phyloP scores from a whole-genome alignment of 1,140 invertebrate genomes.

The Acyrthosiphon pisum region DNA sequence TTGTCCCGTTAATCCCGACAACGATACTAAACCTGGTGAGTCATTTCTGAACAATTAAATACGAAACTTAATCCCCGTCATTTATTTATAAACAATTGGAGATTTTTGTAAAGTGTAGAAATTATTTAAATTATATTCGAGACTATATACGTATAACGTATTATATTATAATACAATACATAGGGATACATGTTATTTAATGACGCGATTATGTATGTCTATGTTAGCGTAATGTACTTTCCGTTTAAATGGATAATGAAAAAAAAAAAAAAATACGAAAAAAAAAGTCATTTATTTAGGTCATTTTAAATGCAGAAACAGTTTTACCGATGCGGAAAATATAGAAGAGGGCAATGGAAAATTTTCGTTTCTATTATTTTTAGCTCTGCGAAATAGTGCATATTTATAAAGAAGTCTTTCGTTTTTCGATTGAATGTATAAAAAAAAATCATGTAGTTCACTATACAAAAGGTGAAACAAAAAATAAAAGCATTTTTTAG shows the following conservation, averaged over 20 bases:
- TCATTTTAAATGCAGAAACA: background rate
- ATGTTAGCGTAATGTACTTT: background rate
- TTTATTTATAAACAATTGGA: conserved; percentile 1
- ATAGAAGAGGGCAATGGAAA: background rate
- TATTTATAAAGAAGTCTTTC: background rate
- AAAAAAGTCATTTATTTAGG: background rate
- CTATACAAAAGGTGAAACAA: background rate
- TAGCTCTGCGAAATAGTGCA: background rate
- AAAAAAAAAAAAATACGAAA: background rate
- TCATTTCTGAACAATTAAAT: conserved; percentile 3
- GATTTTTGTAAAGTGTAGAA: background rate
- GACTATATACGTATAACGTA: background rate
- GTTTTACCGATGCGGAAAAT: background rate
- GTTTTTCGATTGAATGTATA: conserved; percentile 4
- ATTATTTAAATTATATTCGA: background rate
- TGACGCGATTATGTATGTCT: background rate
- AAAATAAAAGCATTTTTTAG: background rate
- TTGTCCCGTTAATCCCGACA: background rate
- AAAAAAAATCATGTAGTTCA: background rate
- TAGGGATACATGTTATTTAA: background rate
- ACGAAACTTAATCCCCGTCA: background rate
- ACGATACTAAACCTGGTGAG: conserved; percentile 1
- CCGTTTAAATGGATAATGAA: background rate
- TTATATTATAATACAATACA: background rate
- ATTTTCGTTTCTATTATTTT: conserved; percentile 12